A percentile compares a stretch with the other conserved stretches of the same genome.
Conservation (phyloP, 2,113 vertebrate genomes). For the Mola mola region DNA sequence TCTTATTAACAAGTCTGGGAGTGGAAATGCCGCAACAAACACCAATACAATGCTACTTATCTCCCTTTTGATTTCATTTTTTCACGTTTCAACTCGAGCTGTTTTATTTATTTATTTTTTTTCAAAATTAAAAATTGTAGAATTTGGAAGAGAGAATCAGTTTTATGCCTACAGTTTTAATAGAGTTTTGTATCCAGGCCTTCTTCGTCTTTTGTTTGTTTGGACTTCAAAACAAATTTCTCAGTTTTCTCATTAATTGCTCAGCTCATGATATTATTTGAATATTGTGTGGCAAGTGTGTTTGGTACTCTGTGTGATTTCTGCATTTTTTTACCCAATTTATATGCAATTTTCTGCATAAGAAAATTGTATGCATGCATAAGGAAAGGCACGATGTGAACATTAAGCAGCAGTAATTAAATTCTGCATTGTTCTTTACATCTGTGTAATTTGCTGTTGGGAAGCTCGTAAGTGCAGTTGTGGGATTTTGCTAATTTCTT, state of each 20-base stretch:
- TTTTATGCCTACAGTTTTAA: constrained; percentile 34
- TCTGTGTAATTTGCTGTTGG: constrained; percentile 43
- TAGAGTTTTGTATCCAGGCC: constrained; percentile 22
- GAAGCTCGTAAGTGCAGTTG: constrained; percentile 13
- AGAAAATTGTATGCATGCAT: constrained; percentile 47
- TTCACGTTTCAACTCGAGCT: constrained; percentile 29
- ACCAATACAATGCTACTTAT: constrained; percentile 30
- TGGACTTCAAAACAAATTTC: constrained; percentile 59
- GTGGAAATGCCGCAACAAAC: constrained; percentile 1
- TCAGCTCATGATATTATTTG: constrained; percentile 31
- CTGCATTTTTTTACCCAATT: constrained; percentile 17
- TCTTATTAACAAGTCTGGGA: neutral
- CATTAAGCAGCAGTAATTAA: constrained; percentile 58
- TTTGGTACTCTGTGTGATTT: constrained; percentile 43
- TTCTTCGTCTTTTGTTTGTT: constrained; percentile 61
- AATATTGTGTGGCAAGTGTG: constrained; percentile 40
- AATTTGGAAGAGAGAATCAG: constrained; percentile 16
- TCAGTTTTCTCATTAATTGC: constrained; percentile 49
- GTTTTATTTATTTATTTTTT: constrained; percentile 15
- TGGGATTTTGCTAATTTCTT: constrained; percentile 6
- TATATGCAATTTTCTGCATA: constrained; percentile 20
- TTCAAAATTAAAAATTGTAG: constrained; percentile 32
- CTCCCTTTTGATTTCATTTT: constrained; percentile 29
- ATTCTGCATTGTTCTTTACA: constrained; percentile 42
- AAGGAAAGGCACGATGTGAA: constrained; percentile 25